Evolutionary conservation across 2,113 vertebrate genomes (phyloP).

Genomic region (Bombycilla garrulus): DNA sequence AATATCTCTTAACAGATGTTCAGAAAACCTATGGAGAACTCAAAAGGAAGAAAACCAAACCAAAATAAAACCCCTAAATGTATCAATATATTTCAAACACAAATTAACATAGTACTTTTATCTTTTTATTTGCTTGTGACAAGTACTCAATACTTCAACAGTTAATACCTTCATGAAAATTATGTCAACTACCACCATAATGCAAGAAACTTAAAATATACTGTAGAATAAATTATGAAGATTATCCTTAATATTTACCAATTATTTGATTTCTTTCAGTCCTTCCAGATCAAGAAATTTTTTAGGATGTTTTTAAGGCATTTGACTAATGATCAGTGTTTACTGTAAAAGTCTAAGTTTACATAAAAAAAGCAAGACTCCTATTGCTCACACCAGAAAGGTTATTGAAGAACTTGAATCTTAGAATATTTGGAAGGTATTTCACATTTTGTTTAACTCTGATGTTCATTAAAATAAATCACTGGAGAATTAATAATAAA

Average conservation of each 20-base stretch:
- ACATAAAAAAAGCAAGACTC: not conserved
- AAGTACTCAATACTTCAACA: not conserved
- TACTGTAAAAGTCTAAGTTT: not conserved
- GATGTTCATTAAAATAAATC: not conserved
- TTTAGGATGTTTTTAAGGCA: not conserved
- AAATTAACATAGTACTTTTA: not conserved
- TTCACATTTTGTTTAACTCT: not conserved
- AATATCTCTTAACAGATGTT: not conserved
- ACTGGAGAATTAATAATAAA: not conserved
- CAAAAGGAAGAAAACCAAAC: not conserved
- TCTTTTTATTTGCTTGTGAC: not conserved
- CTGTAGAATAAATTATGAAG: not conserved
- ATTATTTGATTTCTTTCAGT: not conserved
- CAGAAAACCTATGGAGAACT: not conserved
- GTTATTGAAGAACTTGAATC: not conserved
- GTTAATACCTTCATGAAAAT: not conserved
- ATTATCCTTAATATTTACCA: not conserved
- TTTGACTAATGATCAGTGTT: not conserved
- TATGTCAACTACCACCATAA: not conserved
- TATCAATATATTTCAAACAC: not conserved
- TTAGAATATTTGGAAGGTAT: not conserved
- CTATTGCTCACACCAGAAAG: not conserved
- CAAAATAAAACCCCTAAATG: not conserved
- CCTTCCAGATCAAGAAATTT: not conserved
- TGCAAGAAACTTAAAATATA: not conserved